Conservation (phyloP, 2,113 vertebrate species). For the Progne subis region DNA sequence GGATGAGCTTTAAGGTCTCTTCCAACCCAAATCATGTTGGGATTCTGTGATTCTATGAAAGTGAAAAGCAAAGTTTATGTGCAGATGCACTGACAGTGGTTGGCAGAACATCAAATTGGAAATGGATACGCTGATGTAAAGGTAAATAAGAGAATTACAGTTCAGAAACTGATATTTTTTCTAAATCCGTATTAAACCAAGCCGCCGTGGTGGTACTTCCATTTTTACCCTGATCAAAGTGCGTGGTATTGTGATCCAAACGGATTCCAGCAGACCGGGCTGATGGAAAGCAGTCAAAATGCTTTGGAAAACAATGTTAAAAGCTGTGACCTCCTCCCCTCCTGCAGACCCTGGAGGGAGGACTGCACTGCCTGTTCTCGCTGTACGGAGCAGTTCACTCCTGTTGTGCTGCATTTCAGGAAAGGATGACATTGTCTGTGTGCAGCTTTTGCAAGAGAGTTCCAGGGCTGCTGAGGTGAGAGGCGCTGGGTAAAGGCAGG, state of each 20-base stretch:
- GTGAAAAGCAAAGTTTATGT: neutral
- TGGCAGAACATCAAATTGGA: neutral
- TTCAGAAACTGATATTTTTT: neutral
- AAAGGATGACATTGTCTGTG: neutral
- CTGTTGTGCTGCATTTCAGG: neutral
- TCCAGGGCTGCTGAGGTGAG: neutral
- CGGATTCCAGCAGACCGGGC: neutral
- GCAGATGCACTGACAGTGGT: neutral
- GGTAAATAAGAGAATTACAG: neutral
- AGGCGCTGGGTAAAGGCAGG: neutral
- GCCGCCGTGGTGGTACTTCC: neutral
- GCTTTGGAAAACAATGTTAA: neutral
- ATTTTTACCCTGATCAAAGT: neutral
- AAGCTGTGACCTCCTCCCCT: neutral
- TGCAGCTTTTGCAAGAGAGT: neutral
- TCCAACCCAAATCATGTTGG: neutral
- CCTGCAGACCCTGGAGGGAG: neutral
- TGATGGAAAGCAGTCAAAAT: neutral
- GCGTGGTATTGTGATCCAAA: neutral
- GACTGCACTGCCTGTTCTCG: neutral
- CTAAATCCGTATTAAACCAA: neutral
- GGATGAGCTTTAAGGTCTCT: neutral
- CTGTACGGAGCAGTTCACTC: fast-evolving
- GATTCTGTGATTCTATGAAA: neutral
- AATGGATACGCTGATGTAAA: neutral